Conservation (phyloP, 2,113 vertebrate genomes). For the Siphamia tubifer region DNA sequence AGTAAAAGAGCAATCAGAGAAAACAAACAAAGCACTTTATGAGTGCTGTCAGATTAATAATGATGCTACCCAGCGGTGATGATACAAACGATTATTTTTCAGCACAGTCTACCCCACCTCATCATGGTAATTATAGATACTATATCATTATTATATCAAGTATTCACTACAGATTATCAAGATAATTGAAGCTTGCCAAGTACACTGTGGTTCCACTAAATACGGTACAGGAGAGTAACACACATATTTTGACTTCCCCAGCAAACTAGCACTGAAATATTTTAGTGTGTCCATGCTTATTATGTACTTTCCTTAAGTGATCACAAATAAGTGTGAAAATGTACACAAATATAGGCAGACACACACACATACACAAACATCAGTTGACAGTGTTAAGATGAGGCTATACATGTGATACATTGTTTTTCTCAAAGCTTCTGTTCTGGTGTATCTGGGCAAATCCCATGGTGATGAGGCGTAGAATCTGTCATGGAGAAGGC, state of each 20-base stretch:
- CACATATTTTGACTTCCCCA: slow-evolving; percentile 16
- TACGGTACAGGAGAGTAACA: slow-evolving; percentile 34
- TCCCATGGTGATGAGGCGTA: slow-evolving; percentile 73
- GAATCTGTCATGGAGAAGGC: slow-evolving; percentile 78
- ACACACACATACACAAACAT: slow-evolving; percentile 26
- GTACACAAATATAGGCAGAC: slow-evolving; percentile 12
- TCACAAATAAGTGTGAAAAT: not conserved
- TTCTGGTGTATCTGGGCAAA: slow-evolving; percentile 74
- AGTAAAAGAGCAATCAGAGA: slow-evolving; percentile 71
- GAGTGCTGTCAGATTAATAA: slow-evolving; percentile 76
- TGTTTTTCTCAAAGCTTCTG: slow-evolving; percentile 61
- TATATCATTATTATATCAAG: slow-evolving; percentile 76
- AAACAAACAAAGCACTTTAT: slow-evolving; percentile 71
- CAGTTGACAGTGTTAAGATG: slow-evolving; percentile 63
- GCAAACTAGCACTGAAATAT: not conserved
- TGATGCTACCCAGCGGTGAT: slow-evolving; percentile 68
- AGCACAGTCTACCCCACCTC: slow-evolving; percentile 61
- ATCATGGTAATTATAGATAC: slow-evolving; percentile 78
- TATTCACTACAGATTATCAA: slow-evolving; percentile 74
- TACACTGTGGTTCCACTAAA: slow-evolving; percentile 48
- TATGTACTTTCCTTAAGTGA: slow-evolving; percentile 2
- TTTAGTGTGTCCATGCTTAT: slow-evolving; percentile 18
- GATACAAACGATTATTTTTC: slow-evolving; percentile 70
- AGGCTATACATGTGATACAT: slow-evolving; percentile 65
- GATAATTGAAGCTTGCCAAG: slow-evolving; percentile 73